These are phyloP conservation scores for Conopomorpha cramerella DNA, from an alignment of 1,140 invertebrate species.

Conservation along the genomic window DNA sequence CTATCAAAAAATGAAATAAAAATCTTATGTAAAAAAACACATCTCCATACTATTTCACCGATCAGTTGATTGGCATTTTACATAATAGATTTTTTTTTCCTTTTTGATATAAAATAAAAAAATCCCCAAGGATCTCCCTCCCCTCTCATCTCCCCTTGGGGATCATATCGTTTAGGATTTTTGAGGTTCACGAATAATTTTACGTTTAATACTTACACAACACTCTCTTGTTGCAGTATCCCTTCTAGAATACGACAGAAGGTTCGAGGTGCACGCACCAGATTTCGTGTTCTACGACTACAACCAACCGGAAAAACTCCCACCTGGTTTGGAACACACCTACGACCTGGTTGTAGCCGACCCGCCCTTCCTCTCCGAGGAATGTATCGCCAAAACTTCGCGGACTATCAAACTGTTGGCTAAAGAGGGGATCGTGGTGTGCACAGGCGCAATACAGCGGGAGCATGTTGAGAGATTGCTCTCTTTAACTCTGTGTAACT, in stretches of 20 bases:
- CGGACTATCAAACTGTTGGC: constrained; percentile 77
- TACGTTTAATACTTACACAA: background rate
- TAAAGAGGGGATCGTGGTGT: constrained; percentile 84
- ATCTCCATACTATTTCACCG: no score
- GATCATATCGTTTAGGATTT: no score
- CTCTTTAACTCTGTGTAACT: constrained; percentile 68
- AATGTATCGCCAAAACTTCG: constrained; percentile 87
- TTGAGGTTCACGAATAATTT: background rate
- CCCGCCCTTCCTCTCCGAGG: constrained; percentile 92
- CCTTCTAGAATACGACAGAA: constrained; percentile 80
- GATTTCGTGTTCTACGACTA: constrained; percentile 92
- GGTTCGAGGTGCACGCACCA: constrained; percentile 79
- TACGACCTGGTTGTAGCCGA: constrained; percentile 91
- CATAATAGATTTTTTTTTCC: background rate
- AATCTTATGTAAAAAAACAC: no score
- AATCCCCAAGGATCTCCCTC: no score
- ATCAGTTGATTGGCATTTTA: background rate
- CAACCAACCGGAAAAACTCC: constrained; percentile 75
- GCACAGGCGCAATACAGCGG: constrained; percentile 85
- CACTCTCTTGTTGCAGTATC: constrained; percentile 64
- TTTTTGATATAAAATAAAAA: background rate
- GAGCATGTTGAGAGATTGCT: constrained; percentile 70
- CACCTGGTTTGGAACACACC: constrained; percentile 60
- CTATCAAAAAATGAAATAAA: no score
- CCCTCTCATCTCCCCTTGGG: no score